Base-by-base conservation (phyloP, 1,140 invertebrate genomes). In the Heliconius nattereri region DNA sequence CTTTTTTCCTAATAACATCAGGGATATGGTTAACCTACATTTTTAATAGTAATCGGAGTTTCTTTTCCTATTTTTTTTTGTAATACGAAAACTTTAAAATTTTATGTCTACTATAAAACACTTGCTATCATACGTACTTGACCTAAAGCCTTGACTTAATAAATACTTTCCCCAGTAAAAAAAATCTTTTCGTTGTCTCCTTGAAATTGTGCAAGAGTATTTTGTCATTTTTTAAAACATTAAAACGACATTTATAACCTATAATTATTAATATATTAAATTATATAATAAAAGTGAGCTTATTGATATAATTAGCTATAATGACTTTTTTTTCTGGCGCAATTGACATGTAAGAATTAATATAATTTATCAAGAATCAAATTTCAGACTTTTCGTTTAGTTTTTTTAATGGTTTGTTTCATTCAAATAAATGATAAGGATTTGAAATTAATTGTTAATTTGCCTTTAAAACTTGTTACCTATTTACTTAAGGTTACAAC, bases 121-220 rank as follows among this genome's bases (percentile, higher is more conserved):
- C 23, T 57, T 23, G 54, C n/a, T 66, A 66, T 16, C 26, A 66
- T 23, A 66, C 13, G 23, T 66, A 66, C 60, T 66, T 66, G 60
- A 66, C 60, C 60, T 26, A 66, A 29, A 66, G 60, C 60, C 60
- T 66, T 66, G 60, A 26, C 60, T 66, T 66, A 66, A 66, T 66
- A 66, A 26, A 66, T 66, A 66, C 60, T 66, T 66, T 66, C 60
- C 23, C 60, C 60, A 1, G n/a, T 66, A 66, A 66, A 26, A 66
- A 66, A 66, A 3, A 1, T 66, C 60, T 26, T 66, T 66, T 8
- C n/a, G 60, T 26, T 26, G 60, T 66, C 13, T 66, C 60, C 60
- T 26, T 66, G 60, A 66, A 66, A 66, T 66, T 66, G n/a, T 13
- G 23, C 57, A 66, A 26, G 2, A 0, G 60, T 29, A 26, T 26